A percentile compares a stretch with the other conserved stretches of the same genome.
These are phyloP conservation scores for Prionailurus bengalensis DNA, from an alignment of 2,113 vertebrate genomes.

Conservation along the genomic window DNA sequence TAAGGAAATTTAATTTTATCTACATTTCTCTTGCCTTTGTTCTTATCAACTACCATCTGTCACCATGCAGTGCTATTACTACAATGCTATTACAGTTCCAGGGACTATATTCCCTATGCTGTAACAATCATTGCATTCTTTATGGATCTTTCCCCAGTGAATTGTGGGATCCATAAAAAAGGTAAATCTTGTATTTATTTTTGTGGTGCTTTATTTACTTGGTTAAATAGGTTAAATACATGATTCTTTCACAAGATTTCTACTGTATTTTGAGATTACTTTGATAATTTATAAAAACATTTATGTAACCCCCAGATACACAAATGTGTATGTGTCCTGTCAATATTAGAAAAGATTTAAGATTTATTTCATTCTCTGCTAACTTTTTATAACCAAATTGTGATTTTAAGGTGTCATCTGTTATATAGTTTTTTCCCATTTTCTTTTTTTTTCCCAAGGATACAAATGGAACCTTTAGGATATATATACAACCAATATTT, in stretches of 20 bases:
- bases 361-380: constrained; percentile 22
- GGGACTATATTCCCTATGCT: neutral
- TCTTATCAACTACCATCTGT: neutral
- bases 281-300: constrained; percentile 32
- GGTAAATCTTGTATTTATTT: neutral
- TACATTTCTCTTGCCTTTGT: neutral
- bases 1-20: neutral
- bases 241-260: neutral
- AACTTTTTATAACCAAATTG: constrained; percentile 24
- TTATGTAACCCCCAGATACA: neutral
- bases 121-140: neutral
- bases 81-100: neutral
- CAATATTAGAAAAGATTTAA: neutral
- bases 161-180: neutral
- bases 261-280: neutral
- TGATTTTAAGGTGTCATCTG: neutral
- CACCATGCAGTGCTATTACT: neutral
- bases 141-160: neutral
- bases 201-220: constrained; percentile 46
- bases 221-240: neutral
- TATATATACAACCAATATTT: neutral
- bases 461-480: neutral
- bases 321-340: neutral
- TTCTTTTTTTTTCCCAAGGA: neutral
- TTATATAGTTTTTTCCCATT: neutral